These are phyloP conservation scores for Dolomedes plantarius DNA, from an alignment of 2,888 invertebrate species.

Conservation along the genomic window DNA sequence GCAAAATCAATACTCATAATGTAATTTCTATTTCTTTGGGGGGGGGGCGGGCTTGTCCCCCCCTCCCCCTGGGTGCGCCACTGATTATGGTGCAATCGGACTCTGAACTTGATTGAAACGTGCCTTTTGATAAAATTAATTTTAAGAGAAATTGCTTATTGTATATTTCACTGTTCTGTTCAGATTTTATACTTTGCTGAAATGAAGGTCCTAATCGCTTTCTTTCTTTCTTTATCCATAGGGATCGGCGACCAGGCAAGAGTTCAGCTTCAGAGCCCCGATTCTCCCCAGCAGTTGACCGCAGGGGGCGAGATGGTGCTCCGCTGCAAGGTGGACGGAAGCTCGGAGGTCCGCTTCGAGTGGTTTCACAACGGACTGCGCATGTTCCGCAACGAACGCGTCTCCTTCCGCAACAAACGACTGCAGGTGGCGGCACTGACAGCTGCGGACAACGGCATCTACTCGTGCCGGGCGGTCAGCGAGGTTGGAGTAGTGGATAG, in stretches of 20 bases:
- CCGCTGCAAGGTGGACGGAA: constrained; percentile 83
- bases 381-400: constrained; percentile 80
- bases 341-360: constrained; percentile 82
- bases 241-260: constrained; percentile 81
- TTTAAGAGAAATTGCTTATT: too few species aligned
- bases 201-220: too few species aligned
- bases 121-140: too few species aligned
- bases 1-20: too few species aligned
- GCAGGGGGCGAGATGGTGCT: constrained; percentile 80
- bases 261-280: constrained; percentile 81
- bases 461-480: constrained; percentile 84
- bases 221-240: constrained; percentile 75
- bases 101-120: too few species aligned
- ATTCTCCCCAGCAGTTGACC: constrained; percentile 79
- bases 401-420: constrained; percentile 81
- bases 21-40: too few species aligned
- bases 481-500: constrained; percentile 81
- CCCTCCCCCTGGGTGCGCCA: too few species aligned
- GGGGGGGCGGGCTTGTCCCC: too few species aligned
- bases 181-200: too few species aligned
- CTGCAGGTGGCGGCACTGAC: constrained; percentile 80
- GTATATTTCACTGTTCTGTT: too few species aligned
- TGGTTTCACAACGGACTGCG: constrained; percentile 83
- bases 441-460: constrained; percentile 83
- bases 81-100: too few species aligned